Evolutionary conservation across 2,113 vertebrate species (phyloP), one percentile per base, ranked within the genome.

Genomic region (Dolichotis patagonum): DNA sequence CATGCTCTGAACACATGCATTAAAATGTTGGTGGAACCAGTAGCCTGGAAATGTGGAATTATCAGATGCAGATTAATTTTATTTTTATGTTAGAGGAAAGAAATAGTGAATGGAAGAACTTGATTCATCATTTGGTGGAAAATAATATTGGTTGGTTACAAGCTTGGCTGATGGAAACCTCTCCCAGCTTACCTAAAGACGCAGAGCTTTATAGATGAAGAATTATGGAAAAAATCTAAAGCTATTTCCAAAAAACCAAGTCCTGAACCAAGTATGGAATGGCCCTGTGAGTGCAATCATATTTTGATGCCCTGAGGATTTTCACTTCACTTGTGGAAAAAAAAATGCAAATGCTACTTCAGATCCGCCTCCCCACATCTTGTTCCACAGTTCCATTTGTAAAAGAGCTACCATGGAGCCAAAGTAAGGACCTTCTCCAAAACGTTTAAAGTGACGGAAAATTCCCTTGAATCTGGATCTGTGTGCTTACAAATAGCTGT

Each of bases 401-500:
- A 77, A 85, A 60, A 32, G 69, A 91, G 77, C 75, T 60, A 75
- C 93, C 80, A 65, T 81, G 90, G 19, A 95, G 88, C 41, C 71
- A 58, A 65, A 82, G 65, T 69, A 85, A 93, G 35, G 60, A 35
- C 77, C 77, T 85, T 94, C 92, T 92, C 82, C 87, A 16, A 88
- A 90, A 90, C 90, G 85, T 90, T 97, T 90, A 80, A 92, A 94
- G 95, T 90, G 60, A 71, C 95, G 94, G 92, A 95, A 97, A 92
- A 62, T 91, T 43, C 85, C 88, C 78, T 91, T 5, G 43, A 96
- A 93, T 86, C 63, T 97, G 96, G 85, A 92, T 92, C 91, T 73
- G 56, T 78, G 46, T 96, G 69, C 91, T 96, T 91, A 83, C 5
- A 78, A 86, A 92, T 28, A 82, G 78, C 90, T 96, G 96, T 82